These are phyloP conservation scores for Cephalophus harveyi DNA, from an alignment of 2,113 vertebrate species.

Conservation along the genomic window DNA sequence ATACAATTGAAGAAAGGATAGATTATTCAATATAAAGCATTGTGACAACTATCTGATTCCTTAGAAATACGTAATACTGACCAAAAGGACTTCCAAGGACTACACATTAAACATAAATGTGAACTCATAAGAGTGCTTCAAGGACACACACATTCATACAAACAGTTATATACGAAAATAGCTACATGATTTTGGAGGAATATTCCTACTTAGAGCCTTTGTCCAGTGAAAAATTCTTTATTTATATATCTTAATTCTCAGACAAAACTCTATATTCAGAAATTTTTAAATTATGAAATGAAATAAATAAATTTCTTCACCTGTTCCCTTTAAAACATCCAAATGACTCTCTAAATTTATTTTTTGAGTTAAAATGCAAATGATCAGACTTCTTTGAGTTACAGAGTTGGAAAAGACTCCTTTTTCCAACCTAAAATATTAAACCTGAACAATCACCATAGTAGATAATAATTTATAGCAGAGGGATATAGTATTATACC, in stretches of 20 bases:
- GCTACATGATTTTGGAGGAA: not conserved
- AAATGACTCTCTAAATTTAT: not conserved
- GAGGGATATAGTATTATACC: not conserved
- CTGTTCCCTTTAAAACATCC: not conserved
- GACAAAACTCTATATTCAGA: not conserved
- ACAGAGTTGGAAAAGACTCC: not conserved
- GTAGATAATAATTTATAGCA: not conserved
- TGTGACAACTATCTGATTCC: not conserved
- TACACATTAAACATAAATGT: not conserved
- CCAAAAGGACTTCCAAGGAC: not conserved
- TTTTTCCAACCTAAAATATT: not conserved
- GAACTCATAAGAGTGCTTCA: not conserved
- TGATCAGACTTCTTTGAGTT: not conserved
- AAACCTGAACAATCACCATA: not conserved
- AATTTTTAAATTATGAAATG: not conserved
- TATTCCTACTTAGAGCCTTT: not conserved
- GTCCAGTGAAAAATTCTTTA: not conserved
- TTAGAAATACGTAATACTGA: not conserved
- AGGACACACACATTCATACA: not conserved
- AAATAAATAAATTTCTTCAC: not conserved
- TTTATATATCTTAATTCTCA: not conserved
- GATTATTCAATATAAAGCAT: not conserved
- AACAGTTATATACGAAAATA: not conserved
- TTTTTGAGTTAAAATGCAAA: not conserved
- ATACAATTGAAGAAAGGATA: not conserved